These are phyloP conservation scores for Yponomeuta cagnagella DNA, from an alignment of 2,888 invertebrate genomes.

Conservation along the genomic window DNA sequence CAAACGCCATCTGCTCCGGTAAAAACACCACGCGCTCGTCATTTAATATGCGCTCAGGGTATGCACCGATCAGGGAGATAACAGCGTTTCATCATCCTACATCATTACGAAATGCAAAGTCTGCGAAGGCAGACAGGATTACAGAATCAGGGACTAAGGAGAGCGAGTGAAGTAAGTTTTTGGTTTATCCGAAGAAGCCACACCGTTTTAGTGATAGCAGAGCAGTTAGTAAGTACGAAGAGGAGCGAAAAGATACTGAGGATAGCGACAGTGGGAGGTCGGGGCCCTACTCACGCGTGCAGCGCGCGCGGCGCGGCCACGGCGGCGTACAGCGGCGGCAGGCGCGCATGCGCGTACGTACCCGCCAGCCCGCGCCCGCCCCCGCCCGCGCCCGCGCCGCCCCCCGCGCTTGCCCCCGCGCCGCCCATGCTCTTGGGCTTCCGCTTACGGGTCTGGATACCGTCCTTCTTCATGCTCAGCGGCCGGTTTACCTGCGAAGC, in stretches of 20 bases:
- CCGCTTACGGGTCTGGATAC: constrained; percentile 97
- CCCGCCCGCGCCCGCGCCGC: constrained; percentile 39
- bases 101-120: too few relatives aligned
- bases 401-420: constrained; percentile 48
- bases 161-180: neutral
- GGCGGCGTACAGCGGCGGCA: constrained; percentile 33
- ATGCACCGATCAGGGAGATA: too few relatives aligned
- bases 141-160: neutral
- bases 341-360: constrained; percentile 47
- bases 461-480: constrained; percentile 98
- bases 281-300: constrained; percentile 38
- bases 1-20: constrained; percentile 39
- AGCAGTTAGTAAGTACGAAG: too few relatives aligned
- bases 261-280: too few relatives aligned
- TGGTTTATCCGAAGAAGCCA: too few relatives aligned
- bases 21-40: too few relatives aligned
- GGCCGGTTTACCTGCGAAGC: constrained; percentile 90
- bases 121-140: too few relatives aligned
- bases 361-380: constrained; percentile 44
- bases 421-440: constrained; percentile 85
- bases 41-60: too few relatives aligned
- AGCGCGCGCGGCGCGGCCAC: constrained; percentile 66
- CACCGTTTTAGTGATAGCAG: too few relatives aligned
- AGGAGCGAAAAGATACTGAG: too few relatives aligned
- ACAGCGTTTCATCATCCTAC: too few relatives aligned